These are phyloP conservation scores for Agrotis puta DNA, from an alignment of 2,888 invertebrate species.

Conservation along the genomic window DNA sequence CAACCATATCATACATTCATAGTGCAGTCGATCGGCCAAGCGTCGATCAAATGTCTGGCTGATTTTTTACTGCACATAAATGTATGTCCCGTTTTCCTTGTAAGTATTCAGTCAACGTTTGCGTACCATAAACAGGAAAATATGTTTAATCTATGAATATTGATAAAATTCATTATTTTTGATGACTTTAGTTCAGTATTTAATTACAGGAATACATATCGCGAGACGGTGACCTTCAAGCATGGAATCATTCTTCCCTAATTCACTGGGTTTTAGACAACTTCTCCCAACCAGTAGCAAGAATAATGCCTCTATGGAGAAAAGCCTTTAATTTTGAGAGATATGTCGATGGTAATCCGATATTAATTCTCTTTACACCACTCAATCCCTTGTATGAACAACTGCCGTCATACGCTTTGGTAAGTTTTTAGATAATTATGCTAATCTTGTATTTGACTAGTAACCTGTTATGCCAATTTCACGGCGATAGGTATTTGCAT, in stretches of 20 bases:
- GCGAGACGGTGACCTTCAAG: constrained; percentile 72
- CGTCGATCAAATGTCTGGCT: too few species aligned
- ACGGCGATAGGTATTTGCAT: neutral
- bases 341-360: constrained; percentile 93
- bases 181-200: too few species aligned
- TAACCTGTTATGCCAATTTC: neutral
- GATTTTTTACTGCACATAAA: too few species aligned
- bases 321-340: constrained; percentile 93
- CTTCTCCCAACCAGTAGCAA: constrained; percentile 91
- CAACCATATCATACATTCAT: too few species aligned
- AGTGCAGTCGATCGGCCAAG: too few species aligned
- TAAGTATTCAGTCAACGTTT: neutral
- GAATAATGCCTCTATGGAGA: constrained; percentile 93
- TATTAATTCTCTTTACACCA: constrained; percentile 95
- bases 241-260: constrained; percentile 84
- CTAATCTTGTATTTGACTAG: constrained; percentile 2
- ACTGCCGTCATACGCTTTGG: constrained; percentile 93
- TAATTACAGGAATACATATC: constrained; percentile 91
- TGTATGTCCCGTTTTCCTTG: neutral
- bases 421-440: constrained; percentile 78
- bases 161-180: neutral
- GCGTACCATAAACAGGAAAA: constrained; percentile 12
- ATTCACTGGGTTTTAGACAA: constrained; percentile 92
- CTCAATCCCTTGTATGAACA: constrained; percentile 93
- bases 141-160: neutral